Base-by-base conservation (phyloP, 2,113 vertebrate genomes). In the Sinocyclocheilus grahami region DNA sequence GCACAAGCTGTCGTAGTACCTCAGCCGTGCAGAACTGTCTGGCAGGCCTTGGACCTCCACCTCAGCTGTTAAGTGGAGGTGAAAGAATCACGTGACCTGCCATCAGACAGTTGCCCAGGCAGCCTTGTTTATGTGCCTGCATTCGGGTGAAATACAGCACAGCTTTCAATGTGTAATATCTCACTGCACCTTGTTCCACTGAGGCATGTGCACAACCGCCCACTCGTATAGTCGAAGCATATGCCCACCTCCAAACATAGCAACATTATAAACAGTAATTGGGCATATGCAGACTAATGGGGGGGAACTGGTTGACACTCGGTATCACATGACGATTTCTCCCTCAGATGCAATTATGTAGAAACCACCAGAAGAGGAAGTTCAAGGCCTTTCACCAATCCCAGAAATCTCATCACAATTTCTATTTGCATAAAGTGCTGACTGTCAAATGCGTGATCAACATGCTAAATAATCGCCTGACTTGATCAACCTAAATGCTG, bases 11-110 rank as follows among this genome's bases (percentile, higher is more conserved):
- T 90, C 91, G 91, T 24, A 90, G 86, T 72, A 78, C 37, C 76
- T 90, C 85, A 90, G 76, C 77, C 60, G 89, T 89, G 87, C 86
- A 90, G 77, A 92, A 91, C 89, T 88, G 67, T 91, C 91, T 92
- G 37, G 86, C 46, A 84, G 91, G 85, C 90, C 84, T 78, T 89
- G 83, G 89, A 88, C 88, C 82, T 89, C 75, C 86, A 90, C 85
- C 91, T 89, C 84, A 82, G 91, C 90, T 91, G 89, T 90, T 91
- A 84, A 83, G 78, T 89, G 87, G 86, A 79, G 84, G 88, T 87
- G 85, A 46, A 78, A 87, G 83, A 86, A 87, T 63, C 87, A 86
- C 82, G 83, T 86, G 86, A 88, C 87, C 82, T 27, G 83, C 82
- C 86, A 91, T 90, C 86, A 91, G 89, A 82, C 85, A 82, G 55